A percentile compares a stretch with the other conserved stretches of the same genome.
phyloP scores from a whole-genome alignment of 2,888 invertebrate species.

The Miltochrista miniata region DNA sequence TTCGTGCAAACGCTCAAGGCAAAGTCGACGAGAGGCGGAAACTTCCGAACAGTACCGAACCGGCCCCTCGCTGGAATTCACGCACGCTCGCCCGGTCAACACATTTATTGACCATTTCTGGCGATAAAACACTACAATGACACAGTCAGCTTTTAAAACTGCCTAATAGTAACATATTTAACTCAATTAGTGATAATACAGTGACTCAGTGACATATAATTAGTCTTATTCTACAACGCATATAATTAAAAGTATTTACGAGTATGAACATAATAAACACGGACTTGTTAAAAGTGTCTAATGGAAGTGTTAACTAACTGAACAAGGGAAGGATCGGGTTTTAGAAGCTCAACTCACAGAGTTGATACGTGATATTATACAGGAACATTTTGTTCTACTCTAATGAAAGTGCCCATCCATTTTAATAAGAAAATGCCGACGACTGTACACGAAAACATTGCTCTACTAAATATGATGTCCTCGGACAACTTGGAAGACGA shows the following conservation, averaged over 20 bases:
- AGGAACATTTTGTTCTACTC: constrained; percentile 17
- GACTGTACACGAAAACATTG: constrained; percentile 74
- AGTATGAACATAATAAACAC: constrained; percentile 51
- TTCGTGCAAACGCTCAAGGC: constrained; percentile 37
- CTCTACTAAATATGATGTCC: constrained; percentile 86
- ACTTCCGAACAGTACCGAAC: constrained; percentile 74
- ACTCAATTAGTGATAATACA: constrained; percentile 47
- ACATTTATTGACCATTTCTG: constrained; percentile 75
- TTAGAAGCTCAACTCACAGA: constrained; percentile 21
- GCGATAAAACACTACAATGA: constrained; percentile 57
- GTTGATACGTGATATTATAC: constrained; percentile 30
- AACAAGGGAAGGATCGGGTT: constrained; percentile 38
- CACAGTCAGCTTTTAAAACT: constrained; percentile 52
- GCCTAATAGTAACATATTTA: constrained; percentile 39
- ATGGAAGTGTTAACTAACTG: constrained; percentile 56
- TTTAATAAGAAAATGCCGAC: constrained; percentile 65
- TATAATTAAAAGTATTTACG: constrained; percentile 47
- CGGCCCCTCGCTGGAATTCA: constrained; percentile 57
- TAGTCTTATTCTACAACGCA: constrained; percentile 39
- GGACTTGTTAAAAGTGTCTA: constrained; percentile 53
- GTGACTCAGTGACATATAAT: constrained; percentile 58
- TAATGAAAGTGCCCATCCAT: constrained; percentile 43
- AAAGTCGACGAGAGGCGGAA: constrained; percentile 55
- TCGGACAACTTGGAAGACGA: constrained; percentile 96
- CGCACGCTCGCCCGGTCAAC: constrained; percentile 67